Base-by-base conservation (phyloP, 2,797 vertebrate genomes). In the Prunella strophiata region DNA sequence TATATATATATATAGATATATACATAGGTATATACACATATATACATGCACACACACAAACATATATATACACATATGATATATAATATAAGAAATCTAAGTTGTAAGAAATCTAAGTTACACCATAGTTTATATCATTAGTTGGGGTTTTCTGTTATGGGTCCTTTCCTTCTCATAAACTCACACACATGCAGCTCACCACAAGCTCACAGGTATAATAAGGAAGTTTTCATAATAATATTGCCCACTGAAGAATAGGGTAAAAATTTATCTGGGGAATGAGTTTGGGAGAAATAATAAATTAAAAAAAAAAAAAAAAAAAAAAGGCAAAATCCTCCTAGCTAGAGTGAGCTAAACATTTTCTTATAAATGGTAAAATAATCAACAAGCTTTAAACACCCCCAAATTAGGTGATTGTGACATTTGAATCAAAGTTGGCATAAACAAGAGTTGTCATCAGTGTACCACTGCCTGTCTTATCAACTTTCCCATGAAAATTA, bases 401-500 rank as follows among this genome's bases (percentile, higher is more conserved):
- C 91, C 76, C 11, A 88, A 90, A 95, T 85, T 21, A 20, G 20
- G 52, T 95, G 96, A 97, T 97, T 97, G 84, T 96, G 93, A 80
- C 74, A 85, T 55, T 81, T 83, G 91, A 96, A 96, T 57, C 66
- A 91, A 97, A 91, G 91, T 42, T 96, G 85, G 91, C 63, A 97
- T 94, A 97, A 97, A 97, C 90, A 86, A 71, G 51, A 96, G 82
- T 96, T 98, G 95, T 97, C 96, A 93, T 92, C 85, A 92, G 91
- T 94, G 78, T 96, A 78, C 77, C 20, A 43, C 42, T 72, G 76
- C 86, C 93, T 98, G 96, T 97, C 97, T 97, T 87, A 85, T 96
- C 96, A 85, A 83, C 85, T 98, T 97, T 97, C 94, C 79, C 75
- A 87, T 96, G 91, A 78, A 97, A 98, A 98, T 97, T 97, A 97